A percentile compares a stretch with the other conserved stretches of the same genome.
Conservation (phyloP, 2,797 vertebrate genomes). For the Cynopterus sphinx region DNA sequence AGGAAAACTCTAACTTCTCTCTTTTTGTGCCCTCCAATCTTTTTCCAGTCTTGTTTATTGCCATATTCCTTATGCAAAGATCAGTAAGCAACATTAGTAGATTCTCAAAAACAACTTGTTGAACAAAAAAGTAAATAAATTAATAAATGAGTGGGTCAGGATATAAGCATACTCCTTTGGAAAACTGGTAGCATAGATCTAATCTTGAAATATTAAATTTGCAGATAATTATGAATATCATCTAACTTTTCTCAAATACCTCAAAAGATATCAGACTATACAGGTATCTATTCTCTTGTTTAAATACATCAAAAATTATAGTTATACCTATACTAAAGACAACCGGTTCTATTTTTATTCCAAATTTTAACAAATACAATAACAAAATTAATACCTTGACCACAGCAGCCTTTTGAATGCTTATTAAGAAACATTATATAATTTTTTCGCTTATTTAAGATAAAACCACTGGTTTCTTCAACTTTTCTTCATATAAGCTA, state of each 20-base stretch:
- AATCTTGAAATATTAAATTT: not conserved
- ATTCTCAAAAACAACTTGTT: constrained; percentile 1
- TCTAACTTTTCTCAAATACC: not conserved
- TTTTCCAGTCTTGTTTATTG: not conserved
- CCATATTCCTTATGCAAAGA: not conserved
- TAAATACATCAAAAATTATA: not conserved
- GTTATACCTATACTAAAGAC: not conserved
- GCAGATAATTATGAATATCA: not conserved
- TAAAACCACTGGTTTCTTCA: not conserved
- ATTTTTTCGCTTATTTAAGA: not conserved
- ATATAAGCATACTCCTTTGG: not conserved
- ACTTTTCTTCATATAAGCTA: not conserved
- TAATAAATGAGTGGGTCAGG: not conserved
- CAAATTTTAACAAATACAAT: not conserved
- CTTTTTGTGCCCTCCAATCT: not conserved
- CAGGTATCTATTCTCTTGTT: not conserved
- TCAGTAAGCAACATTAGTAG: not conserved
- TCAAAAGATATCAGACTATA: not conserved
- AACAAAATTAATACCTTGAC: not conserved
- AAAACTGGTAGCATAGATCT: not conserved
- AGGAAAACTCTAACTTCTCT: not conserved
- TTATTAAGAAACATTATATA: not conserved
- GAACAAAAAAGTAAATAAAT: constrained; percentile 8
- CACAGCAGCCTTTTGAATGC: not conserved
- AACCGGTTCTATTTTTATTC: not conserved